Evolutionary conservation across 2,113 vertebrate genomes (phyloP).

Genomic region (Xiphophorus hellerii): DNA sequence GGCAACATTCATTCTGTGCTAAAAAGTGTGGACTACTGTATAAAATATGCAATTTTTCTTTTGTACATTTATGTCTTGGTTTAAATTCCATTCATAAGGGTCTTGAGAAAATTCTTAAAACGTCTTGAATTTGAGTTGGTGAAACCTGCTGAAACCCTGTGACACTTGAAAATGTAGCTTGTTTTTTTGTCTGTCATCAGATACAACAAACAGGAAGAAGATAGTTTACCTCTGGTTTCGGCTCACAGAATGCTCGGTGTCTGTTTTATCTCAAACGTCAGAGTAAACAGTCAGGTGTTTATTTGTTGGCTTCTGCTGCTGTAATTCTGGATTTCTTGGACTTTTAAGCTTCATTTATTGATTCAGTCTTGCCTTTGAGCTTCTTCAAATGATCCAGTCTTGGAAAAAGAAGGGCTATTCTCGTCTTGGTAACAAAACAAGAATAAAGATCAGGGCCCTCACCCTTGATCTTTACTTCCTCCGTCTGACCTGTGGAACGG

Average conservation of each 20-base stretch:
- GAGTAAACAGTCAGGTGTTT: neutral
- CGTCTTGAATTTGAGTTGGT: no score
- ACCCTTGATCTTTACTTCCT: neutral
- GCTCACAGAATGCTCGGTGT: neutral
- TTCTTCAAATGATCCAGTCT: neutral
- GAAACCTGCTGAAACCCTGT: no score
- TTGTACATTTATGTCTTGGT: no score
- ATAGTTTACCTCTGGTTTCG: neutral
- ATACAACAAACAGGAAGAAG: neutral
- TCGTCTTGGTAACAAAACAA: neutral
- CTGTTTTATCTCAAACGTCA: neutral
- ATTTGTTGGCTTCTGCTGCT: neutral
- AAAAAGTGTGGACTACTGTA: no score
- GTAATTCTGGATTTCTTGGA: neutral
- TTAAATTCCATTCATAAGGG: no score
- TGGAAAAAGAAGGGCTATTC: neutral
- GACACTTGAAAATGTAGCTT: neutral
- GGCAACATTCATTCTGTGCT: no score
- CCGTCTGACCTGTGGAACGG: neutral
- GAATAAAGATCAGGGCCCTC: neutral
- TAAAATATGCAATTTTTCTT: no score
- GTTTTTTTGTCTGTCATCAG: constrained; percentile 2
- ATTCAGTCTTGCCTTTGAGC: neutral
- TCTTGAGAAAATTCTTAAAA: no score
- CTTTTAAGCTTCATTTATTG: neutral